Conservation (phyloP, 2,888 invertebrate genomes). For the Synanthedon andrenaeformis region DNA sequence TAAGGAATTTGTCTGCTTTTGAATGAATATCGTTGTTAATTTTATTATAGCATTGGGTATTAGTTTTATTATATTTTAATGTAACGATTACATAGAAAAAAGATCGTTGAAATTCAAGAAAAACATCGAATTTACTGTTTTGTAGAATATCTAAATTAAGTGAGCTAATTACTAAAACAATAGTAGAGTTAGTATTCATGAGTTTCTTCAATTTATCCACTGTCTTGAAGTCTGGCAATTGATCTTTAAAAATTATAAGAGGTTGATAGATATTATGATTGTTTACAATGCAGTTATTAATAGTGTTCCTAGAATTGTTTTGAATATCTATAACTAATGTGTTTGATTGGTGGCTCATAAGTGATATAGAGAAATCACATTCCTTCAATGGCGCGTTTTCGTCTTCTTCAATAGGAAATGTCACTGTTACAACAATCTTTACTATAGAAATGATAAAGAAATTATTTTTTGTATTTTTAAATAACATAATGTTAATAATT, state of each 20-base stretch:
- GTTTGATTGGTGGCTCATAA: not conserved
- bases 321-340: slow-evolving; percentile 3
- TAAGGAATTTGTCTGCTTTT: slow-evolving; percentile 21
- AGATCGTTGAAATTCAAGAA: slow-evolving; percentile 18
- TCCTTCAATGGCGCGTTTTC: not conserved
- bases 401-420: too few relatives aligned
- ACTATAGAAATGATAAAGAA: too few relatives aligned
- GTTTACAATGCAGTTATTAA: slow-evolving; percentile 2
- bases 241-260: not conserved
- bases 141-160: slow-evolving; percentile 12
- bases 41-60: slow-evolving; percentile 13
- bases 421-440: too few relatives aligned
- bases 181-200: slow-evolving; percentile 6
- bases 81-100: slow-evolving; percentile 21
- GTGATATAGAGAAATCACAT: not conserved
- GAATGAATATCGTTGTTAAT: slow-evolving; percentile 12
- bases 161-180: slow-evolving; percentile 15
- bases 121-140: slow-evolving; percentile 4
- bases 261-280: slow-evolving; percentile 1
- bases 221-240: not conserved
- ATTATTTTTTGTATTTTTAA: too few relatives aligned
- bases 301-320: slow-evolving; percentile 1
- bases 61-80: slow-evolving; percentile 12
- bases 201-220: not conserved
- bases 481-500: too few relatives aligned